Conservation (phyloP, 2,888 invertebrate genomes). For the Anagyrus pseudococci region DNA sequence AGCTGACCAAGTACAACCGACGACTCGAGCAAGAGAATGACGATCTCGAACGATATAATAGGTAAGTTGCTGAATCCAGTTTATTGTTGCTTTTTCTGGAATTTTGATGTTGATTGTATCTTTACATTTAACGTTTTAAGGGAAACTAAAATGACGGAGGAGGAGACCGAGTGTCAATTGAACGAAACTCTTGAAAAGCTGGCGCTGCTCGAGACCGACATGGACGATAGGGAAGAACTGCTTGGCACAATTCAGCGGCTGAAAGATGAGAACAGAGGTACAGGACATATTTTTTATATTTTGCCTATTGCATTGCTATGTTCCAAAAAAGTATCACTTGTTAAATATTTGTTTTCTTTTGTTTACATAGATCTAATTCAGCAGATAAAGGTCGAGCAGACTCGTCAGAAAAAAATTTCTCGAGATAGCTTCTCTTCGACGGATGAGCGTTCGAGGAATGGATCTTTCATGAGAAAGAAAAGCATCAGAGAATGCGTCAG, state of each 20-base stretch:
- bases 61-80: background rate
- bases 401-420: background rate
- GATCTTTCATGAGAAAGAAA: background rate
- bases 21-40: conserved; percentile 27
- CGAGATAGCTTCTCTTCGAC: background rate
- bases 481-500: background rate
- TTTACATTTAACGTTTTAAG: background rate
- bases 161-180: conserved; percentile 13
- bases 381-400: background rate
- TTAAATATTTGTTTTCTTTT: background rate
- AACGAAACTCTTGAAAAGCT: conserved; percentile 23
- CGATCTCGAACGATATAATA: conserved; percentile 17
- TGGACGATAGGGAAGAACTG: conserved; percentile 8
- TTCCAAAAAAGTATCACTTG: too few relatives aligned
- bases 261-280: conserved; percentile 30
- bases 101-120: background rate
- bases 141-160: conserved; percentile 6
- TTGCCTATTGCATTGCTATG: too few relatives aligned
- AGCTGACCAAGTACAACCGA: background rate
- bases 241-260: conserved; percentile 8
- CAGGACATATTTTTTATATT: background rate
- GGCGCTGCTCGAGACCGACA: conserved; percentile 30
- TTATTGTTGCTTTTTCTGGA: background rate
- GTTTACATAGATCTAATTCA: background rate
- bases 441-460: background rate